A percentile compares a stretch with the other conserved stretches of the same genome.
These are phyloP conservation scores for Rhinopithecus roxellana DNA, from an alignment of 2,113 vertebrate species.

Conservation along the genomic window DNA sequence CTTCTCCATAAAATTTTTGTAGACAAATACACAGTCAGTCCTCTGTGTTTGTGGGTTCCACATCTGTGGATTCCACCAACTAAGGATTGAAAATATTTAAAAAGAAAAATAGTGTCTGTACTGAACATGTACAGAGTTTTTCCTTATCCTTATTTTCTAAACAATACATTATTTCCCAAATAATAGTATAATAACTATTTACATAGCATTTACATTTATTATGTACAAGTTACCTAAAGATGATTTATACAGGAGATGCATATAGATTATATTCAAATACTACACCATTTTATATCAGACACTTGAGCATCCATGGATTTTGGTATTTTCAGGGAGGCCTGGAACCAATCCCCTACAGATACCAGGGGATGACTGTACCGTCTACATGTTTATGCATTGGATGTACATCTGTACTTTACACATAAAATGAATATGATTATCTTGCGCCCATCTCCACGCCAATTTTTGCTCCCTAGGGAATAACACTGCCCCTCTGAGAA, in stretches of 20 bases:
- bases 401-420: neutral
- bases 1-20: neutral
- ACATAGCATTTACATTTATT: neutral
- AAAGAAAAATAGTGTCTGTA: neutral
- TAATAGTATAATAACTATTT: neutral
- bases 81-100: neutral
- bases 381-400: neutral
- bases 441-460: neutral
- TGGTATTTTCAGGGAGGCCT: neutral
- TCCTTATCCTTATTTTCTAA: neutral
- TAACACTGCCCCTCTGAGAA: neutral
- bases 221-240: neutral
- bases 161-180: neutral
- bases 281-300: neutral
- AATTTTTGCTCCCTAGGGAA: neutral
- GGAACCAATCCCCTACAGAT: neutral
- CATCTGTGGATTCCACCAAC: neutral
- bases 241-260: neutral
- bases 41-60: neutral
- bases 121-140: neutral
- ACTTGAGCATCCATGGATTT: neutral
- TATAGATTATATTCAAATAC: neutral
- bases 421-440: neutral
- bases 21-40: neutral
- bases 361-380: neutral